phyloP scores from a whole-genome alignment of 2,113 vertebrate species.

The Calidris pygmaea region DNA sequence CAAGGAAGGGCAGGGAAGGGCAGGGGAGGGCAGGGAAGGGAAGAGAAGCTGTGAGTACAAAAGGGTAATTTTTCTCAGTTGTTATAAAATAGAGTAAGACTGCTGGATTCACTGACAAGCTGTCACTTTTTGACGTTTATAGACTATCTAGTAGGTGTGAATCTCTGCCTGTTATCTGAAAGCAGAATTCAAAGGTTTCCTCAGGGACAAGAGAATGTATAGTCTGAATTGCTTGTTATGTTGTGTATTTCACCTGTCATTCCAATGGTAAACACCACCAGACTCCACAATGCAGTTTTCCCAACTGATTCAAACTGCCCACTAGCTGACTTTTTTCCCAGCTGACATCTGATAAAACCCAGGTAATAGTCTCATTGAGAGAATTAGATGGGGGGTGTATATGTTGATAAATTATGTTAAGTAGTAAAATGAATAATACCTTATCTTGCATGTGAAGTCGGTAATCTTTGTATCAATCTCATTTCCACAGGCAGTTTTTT shows the following conservation, averaged over 20 bases:
- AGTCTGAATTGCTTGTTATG: neutral
- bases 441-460: neutral
- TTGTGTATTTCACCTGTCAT: neutral
- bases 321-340: neutral
- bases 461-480: neutral
- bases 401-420: neutral
- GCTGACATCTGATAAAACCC: neutral
- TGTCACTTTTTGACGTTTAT: neutral
- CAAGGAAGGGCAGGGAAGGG: neutral
- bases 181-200: neutral
- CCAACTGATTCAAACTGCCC: neutral
- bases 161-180: constrained; percentile 14
- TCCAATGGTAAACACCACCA: neutral
- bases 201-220: neutral
- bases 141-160: neutral
- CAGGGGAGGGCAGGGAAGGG: neutral
- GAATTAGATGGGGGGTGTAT: neutral
- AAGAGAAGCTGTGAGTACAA: neutral
- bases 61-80: neutral
- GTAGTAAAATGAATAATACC: neutral
- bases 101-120: constrained; percentile 1
- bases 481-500: neutral
- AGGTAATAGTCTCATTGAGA: neutral
- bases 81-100: neutral
- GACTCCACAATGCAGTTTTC: neutral